Base-by-base conservation (phyloP, 1,140 invertebrate genomes). In the Dufourea novaeangliae region DNA sequence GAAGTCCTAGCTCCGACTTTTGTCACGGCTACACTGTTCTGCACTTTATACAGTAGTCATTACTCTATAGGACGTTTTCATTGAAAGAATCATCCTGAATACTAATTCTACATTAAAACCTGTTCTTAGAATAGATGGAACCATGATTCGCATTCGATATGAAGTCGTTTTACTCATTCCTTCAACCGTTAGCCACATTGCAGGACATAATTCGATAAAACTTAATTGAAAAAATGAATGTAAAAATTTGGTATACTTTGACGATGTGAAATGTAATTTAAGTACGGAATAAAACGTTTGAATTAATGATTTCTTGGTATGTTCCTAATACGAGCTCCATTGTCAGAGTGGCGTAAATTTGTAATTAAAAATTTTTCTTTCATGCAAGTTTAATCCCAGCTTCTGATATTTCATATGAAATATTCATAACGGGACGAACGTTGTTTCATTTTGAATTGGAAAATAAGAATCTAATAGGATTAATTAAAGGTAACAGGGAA, bases 41-140 rank as follows among this genome's bases (percentile, higher is more conserved):
- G 80, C 80, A 83, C 80, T 83, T 80, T 82, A 66, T 69, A 50
- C 66, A 69, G 52, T 37, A 61, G 54, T 82, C 79, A 82, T 83
- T 82, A 82, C 73, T 83, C 63, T 32, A 17, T 2, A 46, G 34
- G 62, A 66, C 71, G 46, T 54, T 66, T 66, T 66, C 71, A 74
- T 32, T 34, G 62, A 54, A 74, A 54, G 62, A 54, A 56, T 74
- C 56, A 66, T 56, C 46, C 25, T 27, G 72, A 32, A 74, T 27
- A 66, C 50, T 74, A 44, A 74, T 54, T 41, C 17, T 20, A 57
- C 62, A 44, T 74, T 57, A 67, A 34, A n/a, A 56, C 34, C 46
- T 41, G n/a, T 39, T 32, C 22, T 41, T 39, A 11, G 6, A n/a
- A 11, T 20, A 7, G 3, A 0, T 10, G 25, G 17, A 7, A 12